Percentiles rank a stretch among this genome's conserved stretches.
Evolutionary conservation across 53 echinoderm and acorn worm genomes (phyloP).

Genomic region (Astropecten irregularis): DNA sequence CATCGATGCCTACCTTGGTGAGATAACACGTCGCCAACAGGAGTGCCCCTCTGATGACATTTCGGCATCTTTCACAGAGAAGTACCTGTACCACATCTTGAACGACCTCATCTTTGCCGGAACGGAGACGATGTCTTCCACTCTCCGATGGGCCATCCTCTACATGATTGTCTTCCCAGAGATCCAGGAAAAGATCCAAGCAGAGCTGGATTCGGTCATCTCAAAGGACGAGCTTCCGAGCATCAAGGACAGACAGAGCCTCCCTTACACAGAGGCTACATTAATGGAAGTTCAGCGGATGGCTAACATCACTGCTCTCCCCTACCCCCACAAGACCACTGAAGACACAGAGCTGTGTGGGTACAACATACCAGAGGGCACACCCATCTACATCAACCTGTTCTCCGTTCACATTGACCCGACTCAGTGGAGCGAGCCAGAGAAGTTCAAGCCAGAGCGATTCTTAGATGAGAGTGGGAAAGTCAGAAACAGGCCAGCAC

Average conservation of each 20-base stretch:
- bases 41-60: slow-evolving; percentile 43
- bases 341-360: slow-evolving; percentile 89
- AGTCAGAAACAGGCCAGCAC: slow-evolving; percentile 74
- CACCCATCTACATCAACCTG: slow-evolving; percentile 93
- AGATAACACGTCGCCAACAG: slow-evolving; percentile 78
- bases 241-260: slow-evolving; percentile 64
- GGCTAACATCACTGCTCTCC: slow-evolving; percentile 99
- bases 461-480: slow-evolving; percentile 76
- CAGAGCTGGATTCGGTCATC: slow-evolving; percentile 81
- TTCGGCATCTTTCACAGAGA: slow-evolving; percentile 82
- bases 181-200: slow-evolving; percentile 80
- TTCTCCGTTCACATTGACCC: slow-evolving; percentile 98
- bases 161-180: slow-evolving; percentile 94
- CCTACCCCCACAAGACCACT: slow-evolving; percentile 97
- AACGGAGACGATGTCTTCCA: slow-evolving; percentile 98
- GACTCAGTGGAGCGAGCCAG: slow-evolving; percentile 86
- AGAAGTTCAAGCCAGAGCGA: slow-evolving; percentile 88
- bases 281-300: slow-evolving; percentile 96
- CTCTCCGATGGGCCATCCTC: slow-evolving; percentile 94
- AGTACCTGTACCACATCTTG: slow-evolving; percentile 90
- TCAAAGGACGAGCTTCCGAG: slow-evolving; percentile 73
- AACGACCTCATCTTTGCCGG: slow-evolving; percentile 98
- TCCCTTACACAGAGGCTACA: slow-evolving; percentile 96
- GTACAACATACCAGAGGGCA: slow-evolving; percentile 91
- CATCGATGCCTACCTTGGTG: slow-evolving; percentile 93